Conservation (phyloP, 2,797 vertebrate species). For the Adelosebastes latens region DNA sequence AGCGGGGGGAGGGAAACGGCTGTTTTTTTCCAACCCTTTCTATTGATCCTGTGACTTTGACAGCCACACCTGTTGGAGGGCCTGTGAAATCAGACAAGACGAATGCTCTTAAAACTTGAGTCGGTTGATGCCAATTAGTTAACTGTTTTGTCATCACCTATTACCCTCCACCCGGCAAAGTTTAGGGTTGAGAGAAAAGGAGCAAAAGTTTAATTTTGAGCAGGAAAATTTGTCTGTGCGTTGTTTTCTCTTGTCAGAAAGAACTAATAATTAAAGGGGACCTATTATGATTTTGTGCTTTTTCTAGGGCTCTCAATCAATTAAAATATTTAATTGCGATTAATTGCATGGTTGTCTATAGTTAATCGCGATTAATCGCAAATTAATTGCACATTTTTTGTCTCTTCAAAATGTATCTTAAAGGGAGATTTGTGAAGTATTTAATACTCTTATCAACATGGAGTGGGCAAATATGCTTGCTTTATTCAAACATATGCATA, state of each 20-base stretch:
- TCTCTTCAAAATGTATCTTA: too few species aligned
- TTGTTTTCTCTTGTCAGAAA: neutral
- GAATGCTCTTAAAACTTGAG: slow-evolving; percentile 27
- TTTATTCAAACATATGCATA: too few species aligned
- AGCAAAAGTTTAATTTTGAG: slow-evolving; percentile 35
- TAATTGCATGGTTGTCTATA: too few species aligned
- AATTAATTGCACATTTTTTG: too few species aligned
- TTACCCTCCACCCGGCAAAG: slow-evolving; percentile 8
- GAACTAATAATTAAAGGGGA: neutral
- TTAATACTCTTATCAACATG: too few species aligned
- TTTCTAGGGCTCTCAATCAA: too few species aligned
- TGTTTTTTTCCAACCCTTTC: slow-evolving; percentile 49
- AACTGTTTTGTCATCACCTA: slow-evolving; percentile 43
- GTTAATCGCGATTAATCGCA: too few species aligned
- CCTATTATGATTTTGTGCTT: too few species aligned
- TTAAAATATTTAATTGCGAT: too few species aligned
- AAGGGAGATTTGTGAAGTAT: too few species aligned
- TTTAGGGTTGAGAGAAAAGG: slow-evolving; percentile 14
- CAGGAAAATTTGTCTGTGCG: neutral
- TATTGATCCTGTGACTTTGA: slow-evolving; percentile 72
- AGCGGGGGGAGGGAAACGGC: slow-evolving; percentile 36
- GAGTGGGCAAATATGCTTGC: too few species aligned
- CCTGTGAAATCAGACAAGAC: slow-evolving; percentile 70
- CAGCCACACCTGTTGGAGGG: slow-evolving; percentile 72
- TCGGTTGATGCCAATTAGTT: slow-evolving; percentile 65